A percentile compares a stretch with the other conserved stretches of the same genome.
Evolutionary conservation across 2,888 invertebrate genomes (phyloP).

Genomic region (Noctua pronuba): DNA sequence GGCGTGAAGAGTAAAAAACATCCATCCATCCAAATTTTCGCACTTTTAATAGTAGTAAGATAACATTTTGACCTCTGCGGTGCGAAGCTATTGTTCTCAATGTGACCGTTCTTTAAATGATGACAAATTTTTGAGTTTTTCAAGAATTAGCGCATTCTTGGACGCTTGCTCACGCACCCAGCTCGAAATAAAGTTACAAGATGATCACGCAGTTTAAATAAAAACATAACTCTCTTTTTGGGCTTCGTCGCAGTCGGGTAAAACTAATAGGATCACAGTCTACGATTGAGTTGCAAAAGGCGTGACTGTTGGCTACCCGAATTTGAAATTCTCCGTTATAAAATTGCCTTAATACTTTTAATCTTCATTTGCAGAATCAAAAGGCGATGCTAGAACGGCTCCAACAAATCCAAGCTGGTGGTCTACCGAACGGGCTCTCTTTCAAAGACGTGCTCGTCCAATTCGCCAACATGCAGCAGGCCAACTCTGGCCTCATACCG

Average conservation of each 20-base stretch:
- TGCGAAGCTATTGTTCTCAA: neutral
- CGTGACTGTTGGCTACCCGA: neutral
- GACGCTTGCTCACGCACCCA: neutral
- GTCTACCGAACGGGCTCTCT: slow-evolving; percentile 85
- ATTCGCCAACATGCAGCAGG: slow-evolving; percentile 92
- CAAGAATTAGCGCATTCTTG: neutral
- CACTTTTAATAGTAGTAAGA: no score
- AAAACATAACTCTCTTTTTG: neutral
- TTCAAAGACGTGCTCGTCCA: slow-evolving; percentile 95
- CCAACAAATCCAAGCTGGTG: slow-evolving; percentile 87
- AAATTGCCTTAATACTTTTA: neutral
- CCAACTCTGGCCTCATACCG: slow-evolving; percentile 79
- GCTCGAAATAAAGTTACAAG: neutral
- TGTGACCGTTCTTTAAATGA: neutral
- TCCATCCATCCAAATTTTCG: neutral
- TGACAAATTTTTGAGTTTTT: neutral
- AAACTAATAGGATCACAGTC: neutral
- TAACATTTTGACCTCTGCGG: neutral
- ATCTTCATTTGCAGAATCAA: slow-evolving; percentile 81
- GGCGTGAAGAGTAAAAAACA: neutral
- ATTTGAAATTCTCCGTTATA: neutral
- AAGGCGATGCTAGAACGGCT: slow-evolving; percentile 87
- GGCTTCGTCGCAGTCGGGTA: neutral
- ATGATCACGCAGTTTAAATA: neutral
- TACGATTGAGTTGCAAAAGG: no score